Percentiles rank a stretch among this genome's conserved stretches.
Evolutionary conservation across 2,797 vertebrate genomes (phyloP).

Genomic region (Dryobates pubescens): DNA sequence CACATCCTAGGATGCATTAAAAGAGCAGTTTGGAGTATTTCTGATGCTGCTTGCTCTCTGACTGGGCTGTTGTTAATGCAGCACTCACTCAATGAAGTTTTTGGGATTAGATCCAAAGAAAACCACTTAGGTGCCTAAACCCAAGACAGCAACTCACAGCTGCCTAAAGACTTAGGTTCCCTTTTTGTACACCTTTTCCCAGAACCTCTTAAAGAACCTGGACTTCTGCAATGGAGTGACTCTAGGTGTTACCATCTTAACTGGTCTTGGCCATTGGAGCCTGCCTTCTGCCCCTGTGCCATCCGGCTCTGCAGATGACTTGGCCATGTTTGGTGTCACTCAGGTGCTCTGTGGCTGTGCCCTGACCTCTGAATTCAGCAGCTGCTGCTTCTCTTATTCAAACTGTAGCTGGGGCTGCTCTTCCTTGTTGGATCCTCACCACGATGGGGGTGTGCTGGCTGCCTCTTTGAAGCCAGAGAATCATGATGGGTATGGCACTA

Average conservation of each 20-base stretch:
- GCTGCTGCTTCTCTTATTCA: not conserved
- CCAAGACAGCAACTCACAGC: constrained; percentile 30
- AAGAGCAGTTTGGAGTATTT: constrained; percentile 36
- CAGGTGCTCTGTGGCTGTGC: not conserved
- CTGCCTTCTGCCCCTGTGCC: not conserved
- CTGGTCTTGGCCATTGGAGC: not conserved
- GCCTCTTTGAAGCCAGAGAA: not conserved
- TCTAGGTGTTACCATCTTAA: not conserved
- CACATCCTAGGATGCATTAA: constrained; percentile 8
- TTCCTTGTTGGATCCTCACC: not conserved
- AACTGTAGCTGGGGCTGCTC: not conserved
- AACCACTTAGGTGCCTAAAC: constrained; percentile 58
- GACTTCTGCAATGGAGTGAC: not conserved
- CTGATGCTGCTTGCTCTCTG: constrained; percentile 42
- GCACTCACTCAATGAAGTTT: constrained; percentile 63
- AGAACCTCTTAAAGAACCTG: not conserved
- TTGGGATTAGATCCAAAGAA: constrained; percentile 55
- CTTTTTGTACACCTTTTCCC: not conserved
- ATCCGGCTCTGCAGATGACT: not conserved
- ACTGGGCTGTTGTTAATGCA: constrained; percentile 37
- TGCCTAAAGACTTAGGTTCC: constrained; percentile 34
- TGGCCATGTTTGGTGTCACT: not conserved
- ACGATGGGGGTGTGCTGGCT: not conserved
- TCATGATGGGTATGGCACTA: not conserved
- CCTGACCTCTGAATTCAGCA: not conserved